Evolutionary conservation across 2,888 invertebrate species (phyloP).

Genomic region (Chesias legatella): DNA sequence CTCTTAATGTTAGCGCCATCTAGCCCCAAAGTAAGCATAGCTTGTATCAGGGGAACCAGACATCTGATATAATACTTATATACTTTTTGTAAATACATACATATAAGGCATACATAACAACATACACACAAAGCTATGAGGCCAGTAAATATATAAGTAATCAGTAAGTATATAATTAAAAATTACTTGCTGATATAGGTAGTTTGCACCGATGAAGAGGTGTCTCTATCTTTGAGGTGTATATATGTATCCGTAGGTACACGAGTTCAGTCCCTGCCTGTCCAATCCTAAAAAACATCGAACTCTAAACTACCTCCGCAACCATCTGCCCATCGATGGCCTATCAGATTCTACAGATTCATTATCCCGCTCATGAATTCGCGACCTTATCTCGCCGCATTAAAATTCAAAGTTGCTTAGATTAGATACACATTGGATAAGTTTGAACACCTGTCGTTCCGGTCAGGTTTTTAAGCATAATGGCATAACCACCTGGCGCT

Average conservation of each 20-base stretch:
- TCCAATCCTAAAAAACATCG: slow-evolving; percentile 15
- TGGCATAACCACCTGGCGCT: slow-evolving; percentile 42
- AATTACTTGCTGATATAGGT: too few relatives aligned
- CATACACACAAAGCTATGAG: too few relatives aligned
- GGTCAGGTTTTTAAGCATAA: slow-evolving; percentile 52
- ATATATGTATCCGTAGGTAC: neutral
- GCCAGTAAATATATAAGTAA: too few relatives aligned
- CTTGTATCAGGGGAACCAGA: too few relatives aligned
- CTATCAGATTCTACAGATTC: slow-evolving; percentile 31
- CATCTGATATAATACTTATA: too few relatives aligned
- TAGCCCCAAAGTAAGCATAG: too few relatives aligned
- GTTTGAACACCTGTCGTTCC: slow-evolving; percentile 58
- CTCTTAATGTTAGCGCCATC: too few relatives aligned
- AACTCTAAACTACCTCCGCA: slow-evolving; percentile 20
- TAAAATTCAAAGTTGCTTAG: slow-evolving; percentile 14
- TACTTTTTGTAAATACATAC: too few relatives aligned
- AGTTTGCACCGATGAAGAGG: too few relatives aligned
- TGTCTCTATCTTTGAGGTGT: too few relatives aligned
- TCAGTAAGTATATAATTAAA: too few relatives aligned
- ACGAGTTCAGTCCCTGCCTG: slow-evolving; percentile 6
- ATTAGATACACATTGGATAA: slow-evolving; percentile 13
- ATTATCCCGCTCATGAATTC: slow-evolving; percentile 6
- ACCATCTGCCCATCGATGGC: slow-evolving; percentile 33
- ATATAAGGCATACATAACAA: too few relatives aligned
- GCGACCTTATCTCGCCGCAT: slow-evolving; percentile 14